A percentile compares a stretch with the other conserved stretches of the same genome.
Conservation (phyloP, 2,888 invertebrate species). For the Litoditis marina region DNA sequence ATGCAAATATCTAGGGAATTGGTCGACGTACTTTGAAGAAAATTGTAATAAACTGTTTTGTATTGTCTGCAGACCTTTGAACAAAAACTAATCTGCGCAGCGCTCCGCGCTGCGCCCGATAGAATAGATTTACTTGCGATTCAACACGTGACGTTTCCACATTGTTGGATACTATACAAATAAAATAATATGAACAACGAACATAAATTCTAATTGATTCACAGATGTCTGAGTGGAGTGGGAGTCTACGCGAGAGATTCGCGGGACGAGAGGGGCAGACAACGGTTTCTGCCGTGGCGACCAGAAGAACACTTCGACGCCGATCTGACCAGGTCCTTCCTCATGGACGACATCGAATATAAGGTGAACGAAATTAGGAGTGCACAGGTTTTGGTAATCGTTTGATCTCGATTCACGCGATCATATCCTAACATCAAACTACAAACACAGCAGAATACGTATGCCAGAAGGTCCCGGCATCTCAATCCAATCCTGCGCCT, state of each 20-base stretch:
- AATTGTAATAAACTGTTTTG: no score
- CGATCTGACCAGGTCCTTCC: slow-evolving; percentile 32
- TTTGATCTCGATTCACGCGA: neutral
- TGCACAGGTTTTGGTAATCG: neutral
- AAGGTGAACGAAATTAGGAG: slow-evolving; percentile 12
- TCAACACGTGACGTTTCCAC: no score
- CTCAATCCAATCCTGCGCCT: no score
- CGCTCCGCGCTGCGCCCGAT: no score
- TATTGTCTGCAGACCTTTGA: no score
- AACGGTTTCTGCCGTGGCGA: slow-evolving; percentile 45
- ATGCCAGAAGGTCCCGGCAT: no score
- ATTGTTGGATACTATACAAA: no score
- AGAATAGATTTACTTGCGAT: no score
- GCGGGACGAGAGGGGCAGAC: slow-evolving; percentile 33
- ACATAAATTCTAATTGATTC: neutral
- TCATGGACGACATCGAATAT: slow-evolving; percentile 36
- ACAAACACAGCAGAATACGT: no score
- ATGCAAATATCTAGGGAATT: no score
- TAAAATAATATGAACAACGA: neutral
- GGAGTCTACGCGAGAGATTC: slow-evolving; percentile 32
- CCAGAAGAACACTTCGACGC: slow-evolving; percentile 43
- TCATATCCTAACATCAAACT: slow-evolving; percentile 1
- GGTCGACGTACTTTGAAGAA: no score
- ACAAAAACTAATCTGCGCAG: no score
- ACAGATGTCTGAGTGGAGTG: slow-evolving; percentile 31